Evolutionary conservation across 2,888 invertebrate genomes (phyloP).

Genomic region (Aproaerema taeniolella): DNA sequence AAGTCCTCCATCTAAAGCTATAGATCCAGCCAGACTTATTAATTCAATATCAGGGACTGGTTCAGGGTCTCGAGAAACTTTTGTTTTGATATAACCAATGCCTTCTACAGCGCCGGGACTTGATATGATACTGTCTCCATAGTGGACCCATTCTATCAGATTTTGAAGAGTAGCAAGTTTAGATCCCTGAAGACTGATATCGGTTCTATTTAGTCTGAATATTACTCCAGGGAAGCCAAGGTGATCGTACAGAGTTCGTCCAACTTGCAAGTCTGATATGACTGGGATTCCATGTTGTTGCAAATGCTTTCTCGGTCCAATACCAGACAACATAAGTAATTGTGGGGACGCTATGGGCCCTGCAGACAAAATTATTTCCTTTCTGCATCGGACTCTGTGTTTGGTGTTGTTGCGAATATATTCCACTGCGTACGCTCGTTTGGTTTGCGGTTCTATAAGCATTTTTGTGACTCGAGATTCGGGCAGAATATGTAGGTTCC

Average conservation of each 20-base stretch:
- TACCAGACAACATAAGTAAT: constrained; percentile 92
- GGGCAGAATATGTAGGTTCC: constrained; percentile 77
- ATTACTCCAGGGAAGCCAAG: constrained; percentile 72
- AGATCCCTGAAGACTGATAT: constrained; percentile 57
- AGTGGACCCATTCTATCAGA: constrained; percentile 62
- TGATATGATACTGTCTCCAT: constrained; percentile 75
- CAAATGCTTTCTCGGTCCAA: constrained; percentile 78
- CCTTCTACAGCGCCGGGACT: constrained; percentile 82
- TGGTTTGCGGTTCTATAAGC: constrained; percentile 71
- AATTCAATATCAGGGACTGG: constrained; percentile 82
- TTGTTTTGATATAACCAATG: constrained; percentile 79
- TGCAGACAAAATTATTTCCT: constrained; percentile 90
- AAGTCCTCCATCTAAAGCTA: constrained; percentile 78
- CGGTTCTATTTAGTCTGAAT: constrained; percentile 60
- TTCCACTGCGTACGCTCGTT: constrained; percentile 83
- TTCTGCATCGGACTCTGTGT: constrained; percentile 78
- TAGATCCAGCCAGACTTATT: constrained; percentile 79
- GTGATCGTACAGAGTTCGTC: constrained; percentile 80
- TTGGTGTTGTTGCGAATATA: constrained; percentile 75
- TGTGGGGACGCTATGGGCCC: constrained; percentile 94
- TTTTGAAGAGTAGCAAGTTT: constrained; percentile 60
- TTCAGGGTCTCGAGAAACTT: constrained; percentile 68
- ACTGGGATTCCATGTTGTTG: constrained; percentile 77
- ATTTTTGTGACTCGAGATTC: constrained; percentile 60
- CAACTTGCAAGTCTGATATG: constrained; percentile 81